Evolutionary conservation across 2,888 invertebrate genomes (phyloP).

Genomic region (Corythucha ciliata): DNA sequence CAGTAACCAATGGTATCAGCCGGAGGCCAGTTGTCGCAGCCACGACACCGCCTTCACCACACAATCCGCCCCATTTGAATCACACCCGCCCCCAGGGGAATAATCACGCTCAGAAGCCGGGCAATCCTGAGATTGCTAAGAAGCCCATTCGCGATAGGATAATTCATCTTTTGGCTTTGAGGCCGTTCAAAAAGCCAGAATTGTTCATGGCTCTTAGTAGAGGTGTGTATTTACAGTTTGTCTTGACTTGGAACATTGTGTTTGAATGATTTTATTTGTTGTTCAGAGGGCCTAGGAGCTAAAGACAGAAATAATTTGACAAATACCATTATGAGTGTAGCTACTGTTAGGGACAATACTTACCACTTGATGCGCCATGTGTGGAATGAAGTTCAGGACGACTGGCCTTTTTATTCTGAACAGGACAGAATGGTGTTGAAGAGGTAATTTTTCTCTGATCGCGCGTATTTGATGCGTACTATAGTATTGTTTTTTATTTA

Average conservation of each 20-base stretch:
- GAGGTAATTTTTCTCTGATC: constrained; percentile 47
- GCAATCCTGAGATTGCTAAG: constrained; percentile 54
- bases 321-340: constrained; percentile 54
- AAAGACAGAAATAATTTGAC: constrained; percentile 68
- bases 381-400: constrained; percentile 88
- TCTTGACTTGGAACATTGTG: neutral
- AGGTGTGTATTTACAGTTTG: constrained; percentile 47
- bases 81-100: constrained; percentile 46
- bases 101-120: constrained; percentile 41
- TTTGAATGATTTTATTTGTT: constrained; percentile 19
- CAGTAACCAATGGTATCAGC: constrained; percentile 28
- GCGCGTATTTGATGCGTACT: neutral
- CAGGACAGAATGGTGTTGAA: constrained; percentile 80
- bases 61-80: constrained; percentile 32
- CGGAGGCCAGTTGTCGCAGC: constrained; percentile 39
- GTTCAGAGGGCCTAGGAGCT: constrained; percentile 78
- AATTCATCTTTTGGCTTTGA: constrained; percentile 85
- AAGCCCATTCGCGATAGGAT: constrained; percentile 80
- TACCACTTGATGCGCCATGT: constrained; percentile 76
- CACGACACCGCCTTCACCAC: constrained; percentile 34
- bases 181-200: constrained; percentile 90
- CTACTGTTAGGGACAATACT: constrained; percentile 75
- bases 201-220: constrained; percentile 67
- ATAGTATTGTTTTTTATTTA: neutral
- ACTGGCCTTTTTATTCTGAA: constrained; percentile 90